Base-by-base conservation (phyloP, 2,888 invertebrate genomes). In the Margaritifera margaritifera region DNA sequence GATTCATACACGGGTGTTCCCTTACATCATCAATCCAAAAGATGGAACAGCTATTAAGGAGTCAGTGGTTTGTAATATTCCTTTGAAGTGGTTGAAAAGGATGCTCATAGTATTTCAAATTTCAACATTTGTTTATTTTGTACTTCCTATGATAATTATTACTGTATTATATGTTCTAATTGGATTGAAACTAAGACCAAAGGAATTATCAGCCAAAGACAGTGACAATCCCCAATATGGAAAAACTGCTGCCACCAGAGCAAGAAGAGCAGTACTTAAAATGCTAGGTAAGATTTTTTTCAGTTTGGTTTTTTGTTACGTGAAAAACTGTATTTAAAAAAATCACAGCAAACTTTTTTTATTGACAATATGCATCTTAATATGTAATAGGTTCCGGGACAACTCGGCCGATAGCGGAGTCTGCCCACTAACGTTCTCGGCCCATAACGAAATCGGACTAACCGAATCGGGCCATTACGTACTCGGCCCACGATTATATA, bases 101-200 rank as follows among this genome's bases (percentile, higher is more conserved):
- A 86, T 87, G 84, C 73, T 78, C 8, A 72, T 71, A 6, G 80
- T 96, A 11, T 93, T 95, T 85, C 95, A 96, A 87, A 89, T 95
- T 55, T 95, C 96, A 87, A 94, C 94, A 77, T 92, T 95, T 72
- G 91, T 95, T 76, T 96, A 96, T 90, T 97, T 97, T 91, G 92
- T 96, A 66, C 90, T 93, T 24, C 94, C 94, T 0, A 92, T 94
- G 89, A 77, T 94, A 5, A 90, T 95, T 50, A 94, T 97, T 83
- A 92, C 94, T 74, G 91, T 95, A 50, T 92, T 96, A 62, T 97
- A 97, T 90, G 75, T 86, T 27, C 66, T 83, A 52, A 88, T 88
- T 56, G 87, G 87, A 54, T 58, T 88, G 25, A 82, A 84, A n/a
- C 80, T 88, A 31, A 75, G 73, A 52, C 70, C 42, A 42, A 42